These are phyloP conservation scores for Sthenelais limicola DNA, from an alignment of 2,888 invertebrate genomes.

Conservation along the genomic window DNA sequence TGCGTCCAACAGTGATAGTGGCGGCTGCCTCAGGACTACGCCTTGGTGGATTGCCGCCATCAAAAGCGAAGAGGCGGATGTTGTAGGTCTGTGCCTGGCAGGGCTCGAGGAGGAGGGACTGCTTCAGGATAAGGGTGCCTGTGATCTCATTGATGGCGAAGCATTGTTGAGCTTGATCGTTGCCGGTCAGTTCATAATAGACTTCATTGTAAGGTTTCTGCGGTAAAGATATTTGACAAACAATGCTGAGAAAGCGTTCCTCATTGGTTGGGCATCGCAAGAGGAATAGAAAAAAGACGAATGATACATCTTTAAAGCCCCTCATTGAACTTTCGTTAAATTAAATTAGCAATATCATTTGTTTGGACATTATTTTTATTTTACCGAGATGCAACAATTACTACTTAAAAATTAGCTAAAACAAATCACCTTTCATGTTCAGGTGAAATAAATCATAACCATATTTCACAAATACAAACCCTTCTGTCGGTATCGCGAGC, in stretches of 20 bases:
- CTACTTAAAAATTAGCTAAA: too few species aligned
- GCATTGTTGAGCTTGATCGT: constrained; percentile 56
- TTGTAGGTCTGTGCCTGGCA: constrained; percentile 47
- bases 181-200: constrained; percentile 59
- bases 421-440: too few species aligned
- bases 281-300: too few species aligned
- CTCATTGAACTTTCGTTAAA: too few species aligned
- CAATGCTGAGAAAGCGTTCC: too few species aligned
- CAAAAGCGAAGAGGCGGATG: constrained; percentile 54
- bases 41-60: constrained; percentile 53
- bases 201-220: constrained; percentile 60
- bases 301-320: too few species aligned
- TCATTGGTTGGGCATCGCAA: too few species aligned
- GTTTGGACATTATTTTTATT: too few species aligned
- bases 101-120: constrained; percentile 50
- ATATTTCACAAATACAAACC: constrained; percentile 38
- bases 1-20: constrained; percentile 54
- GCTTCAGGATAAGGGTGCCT: constrained; percentile 48
- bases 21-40: constrained; percentile 52
- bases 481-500: constrained; percentile 58
- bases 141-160: constrained; percentile 56
- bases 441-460: too few species aligned
- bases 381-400: too few species aligned
- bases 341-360: too few species aligned
- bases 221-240: too few species aligned